These are phyloP conservation scores for Trogon surrucura DNA, from an alignment of 2,113 vertebrate species.

Conservation along the genomic window DNA sequence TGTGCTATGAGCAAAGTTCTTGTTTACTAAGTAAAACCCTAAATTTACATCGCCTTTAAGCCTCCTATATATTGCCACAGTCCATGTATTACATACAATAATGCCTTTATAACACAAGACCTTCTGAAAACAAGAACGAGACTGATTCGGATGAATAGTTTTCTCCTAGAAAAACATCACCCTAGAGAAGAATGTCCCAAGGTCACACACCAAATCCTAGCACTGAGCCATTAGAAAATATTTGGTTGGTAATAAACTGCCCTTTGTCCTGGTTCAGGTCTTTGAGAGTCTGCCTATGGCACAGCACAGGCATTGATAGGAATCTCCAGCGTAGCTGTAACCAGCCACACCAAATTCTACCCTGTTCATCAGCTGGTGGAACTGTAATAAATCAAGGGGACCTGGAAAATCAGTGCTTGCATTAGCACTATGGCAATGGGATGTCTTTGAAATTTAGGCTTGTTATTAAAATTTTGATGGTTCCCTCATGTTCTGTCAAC, in stretches of 20 bases:
- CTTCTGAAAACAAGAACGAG: neutral
- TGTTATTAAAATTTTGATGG: neutral
- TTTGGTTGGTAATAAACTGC: neutral
- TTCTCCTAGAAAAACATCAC: neutral
- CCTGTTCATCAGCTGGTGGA: neutral
- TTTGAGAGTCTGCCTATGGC: neutral
- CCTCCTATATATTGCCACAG: neutral
- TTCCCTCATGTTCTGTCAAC: neutral
- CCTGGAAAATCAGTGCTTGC: neutral
- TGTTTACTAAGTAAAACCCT: neutral
- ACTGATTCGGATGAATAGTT: neutral
- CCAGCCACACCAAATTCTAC: neutral
- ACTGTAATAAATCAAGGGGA: neutral
- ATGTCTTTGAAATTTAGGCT: neutral
- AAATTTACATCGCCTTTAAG: neutral
- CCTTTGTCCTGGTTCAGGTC: neutral
- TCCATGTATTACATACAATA: neutral
- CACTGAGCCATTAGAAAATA: neutral
- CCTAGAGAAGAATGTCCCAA: neutral
- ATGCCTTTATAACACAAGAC: neutral
- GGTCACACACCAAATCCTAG: neutral
- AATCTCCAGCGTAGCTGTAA: neutral
- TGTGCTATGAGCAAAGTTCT: neutral
- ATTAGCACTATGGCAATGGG: neutral
- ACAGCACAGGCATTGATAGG: accelerated